Base-by-base conservation (phyloP, 2,797 vertebrate genomes). In the Bovichtus diacanthus region DNA sequence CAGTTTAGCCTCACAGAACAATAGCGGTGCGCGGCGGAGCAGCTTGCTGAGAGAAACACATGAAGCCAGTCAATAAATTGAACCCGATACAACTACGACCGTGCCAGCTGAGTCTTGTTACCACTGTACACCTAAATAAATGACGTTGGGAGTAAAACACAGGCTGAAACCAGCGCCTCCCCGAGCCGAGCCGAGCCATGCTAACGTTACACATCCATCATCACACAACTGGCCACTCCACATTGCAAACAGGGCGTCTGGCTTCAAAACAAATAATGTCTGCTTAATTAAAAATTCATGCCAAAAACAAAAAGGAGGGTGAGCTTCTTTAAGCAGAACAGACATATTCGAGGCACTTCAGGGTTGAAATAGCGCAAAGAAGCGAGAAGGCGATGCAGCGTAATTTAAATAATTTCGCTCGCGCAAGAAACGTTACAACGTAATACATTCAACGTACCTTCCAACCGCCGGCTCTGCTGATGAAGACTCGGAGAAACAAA, bases 1-100 rank as follows among this genome's bases (percentile, higher is more conserved):
- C 80, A 1, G 55, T 78, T 44, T 49, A 75, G 82, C 81, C 71
- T 55, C 50, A 9, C 75, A 49, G 70, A 88, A 92, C 90, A 92
- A 91, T 78, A 80, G 86, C 53, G 21, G 64, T 38, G 38, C 46
- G 15, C 39, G 16, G 23, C 5, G 39, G n/a, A 31, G 56, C n/a
- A 31, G 69, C 72, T 27, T 3, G 13, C 38, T 0, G 68, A 15
- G 53, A 31, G 60, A 39, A 53, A 60, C 72, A 27, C 69, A 70
- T 11, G 61, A 43, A 71, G 62, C 41, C 19, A 19, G 67, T 77
- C 51, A 58, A 61, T 76, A 51, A 47, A 68, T 3, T 16, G 9
- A 53, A 23, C 4, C 38, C 4, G 60, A 51, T 19, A 46, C 61
- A 0, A 41, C 8, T 0, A 1, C 11, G n/a, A 70, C 18, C 4